phyloP scores from a whole-genome alignment of 2,113 vertebrate species.

The Megaceryle torquata region DNA sequence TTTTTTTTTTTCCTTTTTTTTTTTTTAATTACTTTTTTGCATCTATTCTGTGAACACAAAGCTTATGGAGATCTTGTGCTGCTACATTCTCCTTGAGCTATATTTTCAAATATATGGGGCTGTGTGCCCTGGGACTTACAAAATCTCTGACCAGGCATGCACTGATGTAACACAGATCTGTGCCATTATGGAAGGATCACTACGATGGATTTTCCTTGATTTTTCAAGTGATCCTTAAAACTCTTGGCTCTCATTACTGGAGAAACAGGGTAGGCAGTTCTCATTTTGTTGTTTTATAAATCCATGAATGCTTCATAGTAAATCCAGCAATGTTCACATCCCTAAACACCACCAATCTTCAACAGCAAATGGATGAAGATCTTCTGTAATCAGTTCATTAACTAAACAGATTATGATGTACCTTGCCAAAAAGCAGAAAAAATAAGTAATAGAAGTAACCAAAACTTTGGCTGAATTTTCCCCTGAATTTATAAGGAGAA shows the following conservation, averaged over 20 bases:
- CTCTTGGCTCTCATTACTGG: background rate
- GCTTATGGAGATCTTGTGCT: background rate
- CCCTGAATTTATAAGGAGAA: background rate
- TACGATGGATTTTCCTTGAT: background rate
- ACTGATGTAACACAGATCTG: background rate
- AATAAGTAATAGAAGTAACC: background rate
- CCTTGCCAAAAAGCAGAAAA: background rate
- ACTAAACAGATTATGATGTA: background rate
- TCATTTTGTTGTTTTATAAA: background rate
- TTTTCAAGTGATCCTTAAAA: background rate
- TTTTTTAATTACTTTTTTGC: background rate
- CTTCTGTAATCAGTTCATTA: background rate
- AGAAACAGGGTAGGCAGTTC: background rate
- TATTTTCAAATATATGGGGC: background rate
- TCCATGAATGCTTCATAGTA: background rate
- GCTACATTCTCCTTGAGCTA: background rate
- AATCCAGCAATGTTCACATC: background rate
- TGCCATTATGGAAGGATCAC: background rate
- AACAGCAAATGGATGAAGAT: background rate
- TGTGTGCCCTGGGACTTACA: background rate
- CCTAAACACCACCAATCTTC: background rate
- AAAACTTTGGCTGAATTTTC: background rate
- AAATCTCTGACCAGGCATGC: background rate
- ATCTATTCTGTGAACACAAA: background rate
- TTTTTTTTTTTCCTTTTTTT: no score